These are phyloP conservation scores for Terrapene triunguis DNA, from an alignment of 2,113 vertebrate genomes.

Conservation along the genomic window DNA sequence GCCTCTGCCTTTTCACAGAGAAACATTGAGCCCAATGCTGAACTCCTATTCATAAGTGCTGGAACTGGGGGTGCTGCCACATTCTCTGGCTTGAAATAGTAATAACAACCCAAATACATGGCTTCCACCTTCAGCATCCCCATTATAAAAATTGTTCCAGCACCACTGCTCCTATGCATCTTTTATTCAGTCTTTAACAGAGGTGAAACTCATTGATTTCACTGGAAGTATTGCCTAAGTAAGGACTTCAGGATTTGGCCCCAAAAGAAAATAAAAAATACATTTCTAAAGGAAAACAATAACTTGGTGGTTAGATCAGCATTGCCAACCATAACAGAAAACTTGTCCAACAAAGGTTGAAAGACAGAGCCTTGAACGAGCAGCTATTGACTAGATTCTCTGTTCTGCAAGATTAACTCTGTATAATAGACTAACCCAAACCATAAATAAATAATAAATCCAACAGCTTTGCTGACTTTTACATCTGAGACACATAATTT, in stretches of 20 bases:
- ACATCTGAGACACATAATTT: background rate
- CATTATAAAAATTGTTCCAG: too few relatives aligned
- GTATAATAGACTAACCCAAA: background rate
- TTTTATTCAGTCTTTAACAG: background rate
- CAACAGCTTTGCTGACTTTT: background rate
- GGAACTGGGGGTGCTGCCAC: too few relatives aligned
- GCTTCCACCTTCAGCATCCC: too few relatives aligned
- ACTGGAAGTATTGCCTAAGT: background rate
- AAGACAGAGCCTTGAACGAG: background rate
- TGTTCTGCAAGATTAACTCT: background rate
- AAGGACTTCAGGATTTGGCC: background rate
- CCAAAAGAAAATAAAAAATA: background rate
- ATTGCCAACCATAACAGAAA: background rate
- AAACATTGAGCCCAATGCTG: background rate
- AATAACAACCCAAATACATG: too few relatives aligned
- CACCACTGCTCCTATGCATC: background rate
- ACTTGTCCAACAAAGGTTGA: background rate
- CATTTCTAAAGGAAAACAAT: background rate
- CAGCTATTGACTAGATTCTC: rapidly evolving
- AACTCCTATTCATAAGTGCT: background rate
- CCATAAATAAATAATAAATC: background rate
- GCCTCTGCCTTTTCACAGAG: background rate
- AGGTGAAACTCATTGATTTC: background rate
- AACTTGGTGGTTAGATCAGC: background rate
- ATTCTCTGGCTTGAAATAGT: too few relatives aligned